Percentiles rank a stretch among this genome's conserved stretches.
phyloP scores from a whole-genome alignment of 2,888 invertebrate species.

The Tetropium fuscum region DNA sequence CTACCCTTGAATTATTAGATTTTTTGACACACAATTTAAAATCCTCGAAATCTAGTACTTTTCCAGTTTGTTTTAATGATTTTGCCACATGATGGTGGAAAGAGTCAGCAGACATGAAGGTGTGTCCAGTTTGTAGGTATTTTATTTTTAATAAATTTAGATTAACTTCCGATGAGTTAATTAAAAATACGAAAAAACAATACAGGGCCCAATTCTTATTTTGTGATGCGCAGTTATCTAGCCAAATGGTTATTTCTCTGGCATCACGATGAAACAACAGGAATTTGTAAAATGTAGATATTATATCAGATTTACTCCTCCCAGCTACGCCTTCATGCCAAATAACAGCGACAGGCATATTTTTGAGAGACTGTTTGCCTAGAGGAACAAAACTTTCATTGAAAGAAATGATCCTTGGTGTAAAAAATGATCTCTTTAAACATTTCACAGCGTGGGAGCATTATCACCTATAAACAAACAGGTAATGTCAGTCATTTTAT shows the following conservation, averaged over 20 bases:
- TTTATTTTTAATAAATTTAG: conserved; percentile 17
- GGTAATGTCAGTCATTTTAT: background rate
- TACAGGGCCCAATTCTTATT: conserved; percentile 37
- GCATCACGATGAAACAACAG: conserved; percentile 23
- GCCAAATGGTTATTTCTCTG: conserved; percentile 28
- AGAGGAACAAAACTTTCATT: conserved; percentile 43
- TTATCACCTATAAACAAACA: background rate
- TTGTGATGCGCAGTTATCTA: conserved; percentile 37
- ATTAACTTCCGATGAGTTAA: conserved; percentile 29
- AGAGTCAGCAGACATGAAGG: conserved; percentile 28
- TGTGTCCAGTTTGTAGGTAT: conserved; percentile 29
- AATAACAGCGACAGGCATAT: conserved; percentile 38
- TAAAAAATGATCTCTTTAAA: conserved; percentile 7
- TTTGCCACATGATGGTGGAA: conserved; percentile 34
- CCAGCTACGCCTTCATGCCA: conserved; percentile 54
- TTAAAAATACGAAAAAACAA: conserved; percentile 29
- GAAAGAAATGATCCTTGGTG: background rate
- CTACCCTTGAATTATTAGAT: conserved; percentile 17
- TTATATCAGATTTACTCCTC: conserved; percentile 48
- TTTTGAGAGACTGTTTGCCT: conserved; percentile 13
- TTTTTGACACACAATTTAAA: conserved; percentile 24
- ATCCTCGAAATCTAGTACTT: conserved; percentile 30
- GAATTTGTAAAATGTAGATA: conserved; percentile 26
- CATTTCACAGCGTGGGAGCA: conserved; percentile 7
- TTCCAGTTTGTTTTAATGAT: conserved; percentile 23